Base-by-base conservation (phyloP, 2,113 vertebrate species). In the Anguilla rostrata region DNA sequence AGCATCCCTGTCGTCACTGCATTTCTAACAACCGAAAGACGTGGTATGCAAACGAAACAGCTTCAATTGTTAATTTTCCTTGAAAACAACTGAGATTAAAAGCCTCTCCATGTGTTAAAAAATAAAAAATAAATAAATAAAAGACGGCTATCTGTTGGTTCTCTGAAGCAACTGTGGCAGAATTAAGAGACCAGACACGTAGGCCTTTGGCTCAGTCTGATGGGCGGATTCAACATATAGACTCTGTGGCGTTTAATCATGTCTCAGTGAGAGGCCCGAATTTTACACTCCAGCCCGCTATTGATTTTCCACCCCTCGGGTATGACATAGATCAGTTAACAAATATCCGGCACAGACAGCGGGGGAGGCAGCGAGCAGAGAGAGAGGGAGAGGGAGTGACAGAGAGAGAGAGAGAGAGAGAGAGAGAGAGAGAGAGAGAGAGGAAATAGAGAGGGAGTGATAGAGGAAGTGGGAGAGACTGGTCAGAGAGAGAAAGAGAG, bases 321-420 rank as follows among this genome's bases (percentile, higher is more conserved):
- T 83, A 86, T 83, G 86, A 86, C 86, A 83, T 86, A 66, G 80
- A 86, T 86, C 81, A 86, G 81, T 86, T 63, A 86, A 83, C 81
- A 78, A 83, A 78, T 63, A 83, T 60, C 15, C 22, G 9, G 15
- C 43, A 18, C n/a, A 22, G 34, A 60, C 53, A 83, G 81, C 75
- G 43, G 41, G 29, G 60, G 26, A 83, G 81, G n/a, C 43, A 86
- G 39, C 56, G 43, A 57, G 22, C n/a, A 40, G 49, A 43, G 29
- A 16, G 2, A 66, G 26, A 66, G 4, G 18, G 60, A 66, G 26
- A 26, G 60, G 2, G 26, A 2, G 18, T 4, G 60, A 20, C 81
- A 56, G 41, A 66, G 60, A 66, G 60, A 66, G 20, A 26, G 60
- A 34, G 34, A 34, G 34, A 34, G 22, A 2, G 60, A 41, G 41